phyloP scores from a whole-genome alignment of 2,797 vertebrate species.

The Leucoraja ocellata region DNA sequence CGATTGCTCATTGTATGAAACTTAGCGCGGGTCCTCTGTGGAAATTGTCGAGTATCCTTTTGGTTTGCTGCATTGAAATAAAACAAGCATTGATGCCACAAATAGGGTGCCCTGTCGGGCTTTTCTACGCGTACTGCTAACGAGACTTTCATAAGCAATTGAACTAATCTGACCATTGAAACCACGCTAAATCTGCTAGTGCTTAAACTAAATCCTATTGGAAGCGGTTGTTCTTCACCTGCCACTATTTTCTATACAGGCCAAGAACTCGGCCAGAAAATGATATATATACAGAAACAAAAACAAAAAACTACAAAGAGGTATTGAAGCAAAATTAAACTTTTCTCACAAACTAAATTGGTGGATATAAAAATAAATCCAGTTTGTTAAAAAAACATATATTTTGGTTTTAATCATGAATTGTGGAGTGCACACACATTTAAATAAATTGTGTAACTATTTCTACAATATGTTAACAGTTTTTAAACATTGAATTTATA shows the following conservation, averaged over 20 bases:
- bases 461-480: not conserved
- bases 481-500: not conserved
- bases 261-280: slow-evolving; percentile 59
- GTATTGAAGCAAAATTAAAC: slow-evolving; percentile 39
- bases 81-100: slow-evolving; percentile 64
- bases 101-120: slow-evolving; percentile 76
- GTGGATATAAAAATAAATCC: slow-evolving; percentile 61
- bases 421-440: slow-evolving; percentile 41
- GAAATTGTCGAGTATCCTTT: slow-evolving; percentile 73
- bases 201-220: slow-evolving; percentile 89
- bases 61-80: slow-evolving; percentile 70
- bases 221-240: slow-evolving; percentile 58
- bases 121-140: slow-evolving; percentile 79
- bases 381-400: slow-evolving; percentile 41
- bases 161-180: slow-evolving; percentile 89
- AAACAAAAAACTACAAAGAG: slow-evolving; percentile 55
- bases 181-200: slow-evolving; percentile 80
- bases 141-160: slow-evolving; percentile 88
- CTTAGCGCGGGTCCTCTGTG: slow-evolving; percentile 70
- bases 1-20: slow-evolving; percentile 85
- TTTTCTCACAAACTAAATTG: slow-evolving; percentile 61
- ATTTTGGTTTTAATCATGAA: not conserved
- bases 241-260: slow-evolving; percentile 63
- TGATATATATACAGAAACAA: slow-evolving; percentile 66
- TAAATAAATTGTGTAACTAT: not conserved